These are phyloP conservation scores for Mesaphorura yosii DNA, from an alignment of 1,140 invertebrate species.

Conservation along the genomic window DNA sequence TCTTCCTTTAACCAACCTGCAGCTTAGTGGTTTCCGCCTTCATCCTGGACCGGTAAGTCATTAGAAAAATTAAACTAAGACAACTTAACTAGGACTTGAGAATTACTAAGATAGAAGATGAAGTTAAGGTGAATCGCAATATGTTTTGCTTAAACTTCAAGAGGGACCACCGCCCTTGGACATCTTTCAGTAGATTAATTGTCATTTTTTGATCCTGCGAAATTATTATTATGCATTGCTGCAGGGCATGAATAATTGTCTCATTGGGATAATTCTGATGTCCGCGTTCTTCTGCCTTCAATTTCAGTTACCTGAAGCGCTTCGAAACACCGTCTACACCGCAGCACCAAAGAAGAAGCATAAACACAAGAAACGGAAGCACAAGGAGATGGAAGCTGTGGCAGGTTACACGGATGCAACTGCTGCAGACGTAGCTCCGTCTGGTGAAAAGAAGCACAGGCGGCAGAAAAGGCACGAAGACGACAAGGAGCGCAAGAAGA, in stretches of 20 bases:
- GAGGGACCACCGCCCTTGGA: too few species aligned
- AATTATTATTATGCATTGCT: too few species aligned
- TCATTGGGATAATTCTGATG: too few species aligned
- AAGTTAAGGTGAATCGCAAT: too few species aligned
- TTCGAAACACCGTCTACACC: slow-evolving; percentile 86
- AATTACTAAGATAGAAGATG: too few species aligned
- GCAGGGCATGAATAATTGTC: too few species aligned
- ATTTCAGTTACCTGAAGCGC: slow-evolving; percentile 44
- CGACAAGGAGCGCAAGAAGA: slow-evolving; percentile 83
- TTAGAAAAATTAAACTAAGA: too few species aligned
- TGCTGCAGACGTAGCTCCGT: slow-evolving; percentile 22
- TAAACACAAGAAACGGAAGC: slow-evolving; percentile 90
- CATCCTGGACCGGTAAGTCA: slow-evolving; percentile 82
- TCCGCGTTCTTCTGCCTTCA: too few species aligned
- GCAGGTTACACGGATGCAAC: slow-evolving; percentile 41
- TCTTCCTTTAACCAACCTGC: slow-evolving; percentile 68
- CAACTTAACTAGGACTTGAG: too few species aligned
- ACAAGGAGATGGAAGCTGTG: slow-evolving; percentile 61
- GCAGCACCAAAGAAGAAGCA: slow-evolving; percentile 83
- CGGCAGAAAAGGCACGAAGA: slow-evolving; percentile 88
- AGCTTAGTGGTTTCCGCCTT: slow-evolving; percentile 84
- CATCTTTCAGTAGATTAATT: neutral
- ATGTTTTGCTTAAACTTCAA: too few species aligned
- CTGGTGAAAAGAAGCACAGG: slow-evolving; percentile 83
- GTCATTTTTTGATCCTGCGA: too few species aligned